These are phyloP conservation scores for Dasysyrphus tricinctus DNA, from an alignment of 2,888 invertebrate species.

Conservation along the genomic window DNA sequence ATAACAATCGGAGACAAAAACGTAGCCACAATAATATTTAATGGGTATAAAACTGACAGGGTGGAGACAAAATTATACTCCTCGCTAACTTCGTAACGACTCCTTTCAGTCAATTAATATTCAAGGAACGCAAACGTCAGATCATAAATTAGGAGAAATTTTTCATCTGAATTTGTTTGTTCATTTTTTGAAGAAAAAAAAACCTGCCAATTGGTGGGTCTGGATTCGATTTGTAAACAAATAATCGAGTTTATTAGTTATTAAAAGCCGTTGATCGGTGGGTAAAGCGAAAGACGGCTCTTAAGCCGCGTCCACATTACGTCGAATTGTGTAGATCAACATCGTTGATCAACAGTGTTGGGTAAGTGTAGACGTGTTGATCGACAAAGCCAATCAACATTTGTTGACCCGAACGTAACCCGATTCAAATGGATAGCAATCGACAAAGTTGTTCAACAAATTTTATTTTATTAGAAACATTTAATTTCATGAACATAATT, in stretches of 20 bases:
- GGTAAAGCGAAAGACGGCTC: background rate
- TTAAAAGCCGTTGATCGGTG: background rate
- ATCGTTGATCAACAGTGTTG: too few species aligned
- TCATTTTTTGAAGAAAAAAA: slow-evolving; percentile 60
- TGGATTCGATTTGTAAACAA: slow-evolving; percentile 25
- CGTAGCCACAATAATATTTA: slow-evolving; percentile 61
- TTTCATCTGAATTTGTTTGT: slow-evolving; percentile 55
- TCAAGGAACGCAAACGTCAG: slow-evolving; percentile 67
- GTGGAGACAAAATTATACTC: slow-evolving; percentile 34
- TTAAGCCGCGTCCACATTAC: too few species aligned
- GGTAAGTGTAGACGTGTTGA: too few species aligned
- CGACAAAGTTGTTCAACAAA: too few species aligned
- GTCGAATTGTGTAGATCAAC: too few species aligned
- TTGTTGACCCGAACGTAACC: too few species aligned
- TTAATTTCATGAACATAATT: too few species aligned
- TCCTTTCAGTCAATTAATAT: slow-evolving; percentile 69
- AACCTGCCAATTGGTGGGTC: slow-evolving; percentile 52
- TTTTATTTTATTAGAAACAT: too few species aligned
- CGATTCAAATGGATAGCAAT: too few species aligned
- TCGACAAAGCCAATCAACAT: too few species aligned
- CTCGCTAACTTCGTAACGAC: slow-evolving; percentile 39
- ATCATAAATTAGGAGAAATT: slow-evolving; percentile 67
- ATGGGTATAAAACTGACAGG: slow-evolving; percentile 39
- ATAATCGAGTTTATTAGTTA: background rate
- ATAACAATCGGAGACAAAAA: slow-evolving; percentile 33